Evolutionary conservation across 2,797 vertebrate genomes (phyloP).

Genomic region (Acanthornis magna): DNA sequence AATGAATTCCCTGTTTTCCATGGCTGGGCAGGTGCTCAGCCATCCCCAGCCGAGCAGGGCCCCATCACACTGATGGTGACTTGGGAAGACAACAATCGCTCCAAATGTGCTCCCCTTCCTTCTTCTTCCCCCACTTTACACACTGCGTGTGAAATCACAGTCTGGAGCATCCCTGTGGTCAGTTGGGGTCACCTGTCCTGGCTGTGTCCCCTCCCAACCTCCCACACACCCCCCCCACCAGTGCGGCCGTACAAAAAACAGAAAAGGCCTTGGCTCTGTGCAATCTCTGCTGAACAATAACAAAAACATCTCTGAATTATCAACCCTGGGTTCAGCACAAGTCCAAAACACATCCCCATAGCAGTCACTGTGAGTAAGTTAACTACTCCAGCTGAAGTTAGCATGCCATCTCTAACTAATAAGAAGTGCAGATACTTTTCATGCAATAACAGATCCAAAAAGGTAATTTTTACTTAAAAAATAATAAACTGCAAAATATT

Average conservation of each 20-base stretch:
- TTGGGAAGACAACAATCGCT: background rate
- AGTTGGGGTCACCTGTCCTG: background rate
- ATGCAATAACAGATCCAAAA: background rate
- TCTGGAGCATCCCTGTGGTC: background rate
- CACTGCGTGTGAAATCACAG: fast-evolving
- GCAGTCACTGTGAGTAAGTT: no score
- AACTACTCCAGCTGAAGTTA: background rate
- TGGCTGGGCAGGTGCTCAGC: background rate
- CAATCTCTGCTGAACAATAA: background rate
- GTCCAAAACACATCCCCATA: background rate
- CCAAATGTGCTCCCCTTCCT: background rate
- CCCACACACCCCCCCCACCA: background rate
- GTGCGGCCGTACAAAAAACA: fast-evolving
- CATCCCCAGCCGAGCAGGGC: background rate
- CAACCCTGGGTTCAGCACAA: background rate
- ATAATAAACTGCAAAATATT: background rate
- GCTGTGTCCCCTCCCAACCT: no score
- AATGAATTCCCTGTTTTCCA: background rate
- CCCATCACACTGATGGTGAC: background rate
- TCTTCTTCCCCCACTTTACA: background rate
- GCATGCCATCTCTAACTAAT: background rate
- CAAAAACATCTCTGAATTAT: background rate
- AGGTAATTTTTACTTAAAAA: background rate
- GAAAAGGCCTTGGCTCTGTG: background rate
- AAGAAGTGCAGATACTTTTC: background rate